These are phyloP conservation scores for Ectobius pallidus DNA, from an alignment of 2,888 invertebrate genomes.

Conservation along the genomic window DNA sequence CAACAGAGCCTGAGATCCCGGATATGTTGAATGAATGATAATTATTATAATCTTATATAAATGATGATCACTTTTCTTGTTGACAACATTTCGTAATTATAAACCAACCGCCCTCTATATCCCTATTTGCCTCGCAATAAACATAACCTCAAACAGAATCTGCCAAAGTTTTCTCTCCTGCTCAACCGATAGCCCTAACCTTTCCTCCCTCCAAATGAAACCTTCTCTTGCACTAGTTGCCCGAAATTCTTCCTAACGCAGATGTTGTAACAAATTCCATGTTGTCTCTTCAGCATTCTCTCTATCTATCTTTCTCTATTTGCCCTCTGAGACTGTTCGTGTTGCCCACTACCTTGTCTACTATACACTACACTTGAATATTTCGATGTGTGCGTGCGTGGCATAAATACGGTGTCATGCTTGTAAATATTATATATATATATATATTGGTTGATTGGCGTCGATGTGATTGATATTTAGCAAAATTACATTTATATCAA, in stretches of 20 bases:
- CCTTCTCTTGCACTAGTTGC: neutral
- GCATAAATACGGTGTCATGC: slow-evolving; percentile 9
- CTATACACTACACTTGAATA: slow-evolving; percentile 23
- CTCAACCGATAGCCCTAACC: neutral
- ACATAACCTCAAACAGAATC: neutral
- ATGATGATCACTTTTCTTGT: neutral
- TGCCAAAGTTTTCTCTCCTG: neutral
- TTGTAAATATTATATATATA: slow-evolving; percentile 35
- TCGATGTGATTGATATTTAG: slow-evolving; percentile 27
- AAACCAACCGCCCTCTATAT: neutral
- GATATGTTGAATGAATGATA: neutral
- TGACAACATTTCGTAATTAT: neutral
- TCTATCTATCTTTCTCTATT: slow-evolving; percentile 27
- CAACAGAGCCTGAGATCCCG: neutral
- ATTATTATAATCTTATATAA: neutral
- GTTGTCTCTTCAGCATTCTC: slow-evolving; percentile 37
- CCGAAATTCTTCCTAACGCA: neutral
- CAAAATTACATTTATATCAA: slow-evolving; percentile 25
- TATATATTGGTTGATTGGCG: slow-evolving; percentile 19
- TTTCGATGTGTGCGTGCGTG: slow-evolving; percentile 12
- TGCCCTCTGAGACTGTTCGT: slow-evolving; percentile 18
- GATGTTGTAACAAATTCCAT: slow-evolving; percentile 29
- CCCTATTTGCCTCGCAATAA: neutral
- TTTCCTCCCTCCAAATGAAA: neutral
- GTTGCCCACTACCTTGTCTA: slow-evolving; percentile 31